Base-by-base conservation (phyloP, 2,113 vertebrate genomes). In the Choloepus hoffmanni region DNA sequence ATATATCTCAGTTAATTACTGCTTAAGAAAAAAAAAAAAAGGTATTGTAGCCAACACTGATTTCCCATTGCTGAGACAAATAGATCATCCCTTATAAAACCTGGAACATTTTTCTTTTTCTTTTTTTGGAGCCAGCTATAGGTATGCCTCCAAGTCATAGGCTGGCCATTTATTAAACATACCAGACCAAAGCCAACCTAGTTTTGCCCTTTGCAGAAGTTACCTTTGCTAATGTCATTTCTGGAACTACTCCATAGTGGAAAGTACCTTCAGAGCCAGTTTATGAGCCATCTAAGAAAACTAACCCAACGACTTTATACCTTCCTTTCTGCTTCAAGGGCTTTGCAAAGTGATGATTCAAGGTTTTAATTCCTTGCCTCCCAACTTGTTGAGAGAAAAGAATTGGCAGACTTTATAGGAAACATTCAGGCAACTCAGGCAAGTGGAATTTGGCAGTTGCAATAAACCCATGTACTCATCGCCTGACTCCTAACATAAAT, bases 401-500 rank as follows among this genome's bases (percentile, higher is more conserved):
- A 45, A 86, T 0, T 5, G 21, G 43, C 67, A 45, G 55, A 23
- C 63, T 40, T 19, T 1, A 43, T 26, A 24, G 33, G 72, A 28
- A 28, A 15, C 3, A 1, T 8, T 5, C 28, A 18, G n/a, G 33
- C 7, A 2, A 23, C 3, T 13, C 14, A 26, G 58, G 14, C 28
- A 19, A 19, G 16, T 10, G 15, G 74, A 40, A 26, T 13, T 0
- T 0, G 28, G 33, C 5, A 30, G 50, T 2, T 12, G 43, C 0
- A 0, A 13, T 14, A 10, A 48, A 15, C 33, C n/a, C 77, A 0
- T 0, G 36, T 0, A 19, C 8, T 7, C 4, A 26, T 48, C n/a
- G 2, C 12, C 50, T 19, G 36, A 36, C 50, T 19, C n/a, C 15
- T 21, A 48, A 26, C 70, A 2, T 3, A 18, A 30, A 15, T 7